A percentile compares a stretch with the other conserved stretches of the same genome.
Evolutionary conservation across 35 echinoderm and acorn worm species (phyloP).

Genomic region (Lytechinus pictus): DNA sequence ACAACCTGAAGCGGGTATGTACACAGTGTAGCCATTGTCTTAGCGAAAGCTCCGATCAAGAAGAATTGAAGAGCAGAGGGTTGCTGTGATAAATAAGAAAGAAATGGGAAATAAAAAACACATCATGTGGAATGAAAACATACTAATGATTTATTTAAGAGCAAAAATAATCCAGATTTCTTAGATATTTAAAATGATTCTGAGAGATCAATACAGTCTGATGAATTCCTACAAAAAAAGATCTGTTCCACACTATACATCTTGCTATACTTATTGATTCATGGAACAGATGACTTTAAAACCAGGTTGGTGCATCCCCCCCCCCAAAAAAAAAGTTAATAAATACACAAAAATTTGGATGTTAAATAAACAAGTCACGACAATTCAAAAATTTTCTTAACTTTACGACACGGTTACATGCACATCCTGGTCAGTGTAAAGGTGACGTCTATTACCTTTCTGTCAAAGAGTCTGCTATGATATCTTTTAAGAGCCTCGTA

Average conservation of each 20-base stretch:
- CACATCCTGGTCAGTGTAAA: too few species aligned
- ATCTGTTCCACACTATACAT: not conserved
- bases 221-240: not conserved
- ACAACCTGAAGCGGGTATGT: conserved; percentile 95
- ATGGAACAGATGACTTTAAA: too few species aligned
- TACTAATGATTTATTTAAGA: not conserved
- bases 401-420: too few species aligned
- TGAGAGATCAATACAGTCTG: not conserved
- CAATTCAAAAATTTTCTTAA: too few species aligned
- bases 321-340: too few species aligned
- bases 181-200: not conserved
- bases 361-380: too few species aligned
- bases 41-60: conserved; percentile 90
- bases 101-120: not conserved
- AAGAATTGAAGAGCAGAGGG: conserved; percentile 76
- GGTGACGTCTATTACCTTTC: conserved; percentile 46
- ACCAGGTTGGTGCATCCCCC: too few species aligned
- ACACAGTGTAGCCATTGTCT: conserved; percentile 70
- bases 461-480: conserved; percentile 40
- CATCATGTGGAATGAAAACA: too few species aligned
- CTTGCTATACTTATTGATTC: too few species aligned
- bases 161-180: not conserved
- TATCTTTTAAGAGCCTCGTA: conserved; percentile 91
- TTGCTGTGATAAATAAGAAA: conserved; percentile 50
- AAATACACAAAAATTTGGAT: too few species aligned